Base-by-base conservation (phyloP, 2,113 vertebrate species). In the Sakesphorus luctuosus region DNA sequence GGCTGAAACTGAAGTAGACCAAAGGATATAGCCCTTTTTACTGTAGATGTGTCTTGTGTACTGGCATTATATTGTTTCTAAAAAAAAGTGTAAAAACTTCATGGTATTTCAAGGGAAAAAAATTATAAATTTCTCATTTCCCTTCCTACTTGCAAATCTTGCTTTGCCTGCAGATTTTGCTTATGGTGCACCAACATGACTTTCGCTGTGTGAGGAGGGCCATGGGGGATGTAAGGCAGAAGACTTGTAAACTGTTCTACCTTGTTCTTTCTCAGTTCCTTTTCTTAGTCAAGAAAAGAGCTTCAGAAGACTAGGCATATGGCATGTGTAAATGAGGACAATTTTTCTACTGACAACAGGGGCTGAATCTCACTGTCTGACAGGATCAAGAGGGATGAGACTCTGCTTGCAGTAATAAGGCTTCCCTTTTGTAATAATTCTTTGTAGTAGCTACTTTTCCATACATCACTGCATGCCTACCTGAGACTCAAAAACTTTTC, bases 31-130 rank as follows among this genome's bases (percentile, higher is more conserved):
- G 3, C 8, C 26, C 11, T 61, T 78, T 79, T 36, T 67, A 36
- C 15, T 17, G 12, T 3, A 38, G 18, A 16, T 36, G 24, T 2
- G 8, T 61, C 31, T 23, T 66, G n/a, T 36, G 44, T 0, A 0
- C 23, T 35, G 55, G 47, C 15, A 68, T 38, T 79, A 24, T 11
- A 15, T 59, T 47, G 26, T 62, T 84, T 66, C 38, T 65, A 43
- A 71, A 77, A 47, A 36, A 58, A 25, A 10, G 1, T 17, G 28
- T 61, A 31, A 59, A 71, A 84, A 2, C 20, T 16, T 78, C 4
- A 3, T 35, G 16, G 3, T 18, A 58, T 65, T 88, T 84, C 67
- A 63, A 84, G 14, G 15, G 16, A 26, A 50, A 84, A 86, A 44
- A 23, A 17, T 4, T 46, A 4, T 84, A 53, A 84, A 86, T 63